Evolutionary conservation across 2,888 invertebrate species (phyloP), one percentile per base, ranked within the genome.

Genomic region (Chalcosyrphus nemorum): DNA sequence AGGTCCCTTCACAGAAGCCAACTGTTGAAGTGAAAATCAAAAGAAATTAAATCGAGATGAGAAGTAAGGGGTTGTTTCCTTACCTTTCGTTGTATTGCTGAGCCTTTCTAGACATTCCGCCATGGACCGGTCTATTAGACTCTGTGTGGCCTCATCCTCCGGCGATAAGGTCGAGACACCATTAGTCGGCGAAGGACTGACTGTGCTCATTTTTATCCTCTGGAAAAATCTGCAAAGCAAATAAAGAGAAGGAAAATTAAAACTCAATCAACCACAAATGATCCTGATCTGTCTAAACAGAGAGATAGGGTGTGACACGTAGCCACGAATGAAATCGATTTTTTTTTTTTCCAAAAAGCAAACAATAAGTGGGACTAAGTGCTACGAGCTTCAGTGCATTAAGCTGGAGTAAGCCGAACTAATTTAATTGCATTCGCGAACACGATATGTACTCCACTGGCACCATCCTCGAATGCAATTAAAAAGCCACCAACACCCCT

Each of bases 1-100:
- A 97, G 27, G 95, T 94, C 86, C 95, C 94, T 52, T 93, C 93
- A 90, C 96, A 96, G 91, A 93, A 94, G 86, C 92, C 87, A 19
- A 92, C 95, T 94, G 86, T 57, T 24, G 50, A 77, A 63, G 65
- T 41, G 47, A 56, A 65, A 63, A 38, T 13, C 38, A 56, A n/a
- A 74, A 56, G 6, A 35, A 50, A 54, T 7, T 17, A 57, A 9
- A 54, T n/a, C n/a, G n/a, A 11, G 13, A 61, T n/a, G 27, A 27
- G n/a, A n/a, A 57, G 2, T 24, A 24, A 24, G 24, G 24, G 4
- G 84, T 76, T 76, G 86, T 56, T 17, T 63, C 68, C 47, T 86
- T 59, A 87, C 86, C 17, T 61, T 87, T 81, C 74, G 88, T 89
- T 63, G 86, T 87, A 74, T 90, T 91, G 52, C 24, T 80, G 47